Base-by-base conservation (phyloP, 1,140 invertebrate genomes). In the Bathynomus jamesi region DNA sequence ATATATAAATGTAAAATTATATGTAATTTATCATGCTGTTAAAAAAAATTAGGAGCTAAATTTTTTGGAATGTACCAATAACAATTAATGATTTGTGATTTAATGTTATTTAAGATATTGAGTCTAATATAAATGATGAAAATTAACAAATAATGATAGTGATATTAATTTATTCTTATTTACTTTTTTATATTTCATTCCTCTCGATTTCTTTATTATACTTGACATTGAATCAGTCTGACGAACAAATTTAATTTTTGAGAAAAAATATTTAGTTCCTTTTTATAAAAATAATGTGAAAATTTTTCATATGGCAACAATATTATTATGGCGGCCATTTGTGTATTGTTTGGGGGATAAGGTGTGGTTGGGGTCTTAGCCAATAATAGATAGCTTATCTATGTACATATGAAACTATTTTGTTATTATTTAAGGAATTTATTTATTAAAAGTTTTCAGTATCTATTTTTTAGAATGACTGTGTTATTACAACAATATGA, bases 301-400 rank as follows among this genome's bases (percentile, higher is more conserved):
- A 53, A 53, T 21, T 21, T 53, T 53, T 53, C 13, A 53, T 17
- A 17, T 17, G 13, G 11, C 21, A 53, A 21, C 40, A 53, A 53
- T 53, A 53, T 53, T 53, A 53, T 53, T 53, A 53, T 53, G 40
- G 40, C 40, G 21, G 40, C 40, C 40, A 53, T 53, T 53, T 53
- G 40, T 53, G 40, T 53, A 53, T 53, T 53, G 40, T 53, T 53
- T 53, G 40, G 40, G 40, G 40, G 40, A 53, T 53, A 53, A 53
- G 40, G 40, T 53, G 40, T 53, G 40, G 40, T 53, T 53, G 40
- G 40, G 40, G 40, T 53, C 11, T 53, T 2, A 11, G 13, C 40
- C 21, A n/a, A 21, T 53, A 17, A 3, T 1, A 53, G 40, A 53
- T 53, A 53, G 40, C 40, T 53, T 53, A 53, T 53, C 40, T 17